Evolutionary conservation across 64 coral and sea anemone genomes (phyloP).

Genomic region (Dendrophyllia cribrosa): DNA sequence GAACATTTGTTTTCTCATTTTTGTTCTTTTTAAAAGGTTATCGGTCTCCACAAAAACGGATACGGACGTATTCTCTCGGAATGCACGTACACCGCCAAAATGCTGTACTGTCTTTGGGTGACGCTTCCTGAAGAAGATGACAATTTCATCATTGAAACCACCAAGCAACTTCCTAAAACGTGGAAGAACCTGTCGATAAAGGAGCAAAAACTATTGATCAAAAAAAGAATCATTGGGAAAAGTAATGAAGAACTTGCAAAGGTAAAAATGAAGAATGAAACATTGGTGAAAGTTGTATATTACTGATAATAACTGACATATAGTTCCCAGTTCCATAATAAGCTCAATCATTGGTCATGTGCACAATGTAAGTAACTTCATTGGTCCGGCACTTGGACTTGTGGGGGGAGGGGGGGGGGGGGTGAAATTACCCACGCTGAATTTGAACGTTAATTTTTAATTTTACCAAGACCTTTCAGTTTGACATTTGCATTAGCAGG

Average conservation of each 20-base stretch:
- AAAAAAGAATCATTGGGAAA: slow-evolving; percentile 79
- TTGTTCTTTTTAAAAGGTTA: slow-evolving; percentile 36
- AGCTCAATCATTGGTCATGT: no score
- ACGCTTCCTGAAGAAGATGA: slow-evolving; percentile 71
- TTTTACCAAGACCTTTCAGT: no score
- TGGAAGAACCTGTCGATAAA: background rate
- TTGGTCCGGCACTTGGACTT: no score
- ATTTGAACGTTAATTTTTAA: no score
- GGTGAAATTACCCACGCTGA: no score
- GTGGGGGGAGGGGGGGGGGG: no score
- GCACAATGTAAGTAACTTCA: no score
- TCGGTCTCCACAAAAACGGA: slow-evolving; percentile 82
- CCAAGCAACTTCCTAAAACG: slow-evolving; percentile 58
- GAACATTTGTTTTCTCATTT: no score
- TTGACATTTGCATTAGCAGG: no score
- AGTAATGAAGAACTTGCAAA: slow-evolving; percentile 63
- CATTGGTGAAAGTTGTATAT: no score
- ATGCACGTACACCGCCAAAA: slow-evolving; percentile 85
- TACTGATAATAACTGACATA: no score
- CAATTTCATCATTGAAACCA: slow-evolving; percentile 75
- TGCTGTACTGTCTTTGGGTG: slow-evolving; percentile 89
- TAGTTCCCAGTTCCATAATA: no score
- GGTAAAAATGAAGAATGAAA: background rate
- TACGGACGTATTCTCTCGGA: slow-evolving; percentile 89
- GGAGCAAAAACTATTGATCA: slow-evolving; percentile 65